Base-by-base conservation (phyloP, 2,113 vertebrate species). In the Chamaea fasciata region DNA sequence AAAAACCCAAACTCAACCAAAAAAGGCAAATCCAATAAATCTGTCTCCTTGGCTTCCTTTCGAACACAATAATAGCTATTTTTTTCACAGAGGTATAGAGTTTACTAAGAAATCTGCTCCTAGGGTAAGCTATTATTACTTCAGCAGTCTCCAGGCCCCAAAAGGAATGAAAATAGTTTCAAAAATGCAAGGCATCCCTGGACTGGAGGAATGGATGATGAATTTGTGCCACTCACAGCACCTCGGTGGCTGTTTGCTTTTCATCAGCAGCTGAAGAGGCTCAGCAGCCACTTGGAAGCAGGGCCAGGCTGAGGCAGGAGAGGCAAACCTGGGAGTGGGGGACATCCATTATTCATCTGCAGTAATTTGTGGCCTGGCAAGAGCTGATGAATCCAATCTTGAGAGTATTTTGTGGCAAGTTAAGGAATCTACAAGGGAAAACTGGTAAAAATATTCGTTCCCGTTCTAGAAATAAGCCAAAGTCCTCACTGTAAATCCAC, bases 81-180 rank as follows among this genome's bases (percentile, higher is more conserved):
- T 86, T 86, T 83, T 95, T 92, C 90, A 87, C 74, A 78, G 83
- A 86, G 69, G 22, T 49, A 82, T 10, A 55, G 55, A 67, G 59
- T 94, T 95, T 94, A 89, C 83, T 86, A 88, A 90, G 62, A 94
- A 94, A 95, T 80, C 53, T 90, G 64, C 83, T 96, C 64, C 86
- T 81, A 95, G 87, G 82, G 79, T 86, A 88, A 86, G 68, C 52
- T 86, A 12, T 93, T 96, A 94, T 94, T 96, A 93, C 92, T 95
- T 81, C 68, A 94, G 85, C 71, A 68, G 52, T 90, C 87, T 92
- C 90, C 55, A 88, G 64, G 85, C 76, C 86, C 93, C 79, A 75
- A 68, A 94, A 90, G 60, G 35, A 96, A 94, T 59, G 35, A 94
- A 95, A 95, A 91, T 33, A 42, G 18, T 83, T 90, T 92, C 60